Evolutionary conservation across 2,888 invertebrate species (phyloP).

Genomic region (Amphipyra tragopoginis): DNA sequence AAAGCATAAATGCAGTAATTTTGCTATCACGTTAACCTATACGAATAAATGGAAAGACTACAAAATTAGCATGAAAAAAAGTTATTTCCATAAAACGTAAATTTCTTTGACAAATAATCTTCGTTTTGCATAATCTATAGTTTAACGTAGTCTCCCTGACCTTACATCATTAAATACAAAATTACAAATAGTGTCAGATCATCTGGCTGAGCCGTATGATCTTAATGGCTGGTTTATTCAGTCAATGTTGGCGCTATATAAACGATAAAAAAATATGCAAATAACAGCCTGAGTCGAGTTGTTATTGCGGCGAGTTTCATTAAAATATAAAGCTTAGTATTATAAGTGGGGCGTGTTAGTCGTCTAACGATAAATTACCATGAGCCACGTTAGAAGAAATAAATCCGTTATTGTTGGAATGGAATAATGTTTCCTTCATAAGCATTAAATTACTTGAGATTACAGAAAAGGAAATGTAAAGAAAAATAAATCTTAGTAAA

Average conservation of each 20-base stretch:
- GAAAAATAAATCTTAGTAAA: constrained; percentile 2
- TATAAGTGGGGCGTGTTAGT: constrained; percentile 40
- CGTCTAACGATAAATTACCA: constrained; percentile 48
- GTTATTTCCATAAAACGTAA: background rate
- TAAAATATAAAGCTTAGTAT: constrained; percentile 50
- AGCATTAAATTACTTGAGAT: constrained; percentile 12
- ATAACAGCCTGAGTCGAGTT: constrained; percentile 30
- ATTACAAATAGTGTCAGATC: constrained; percentile 42
- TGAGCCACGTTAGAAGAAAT: constrained; percentile 39
- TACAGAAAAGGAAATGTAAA: constrained; percentile 4
- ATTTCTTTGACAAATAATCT: constrained; percentile 4
- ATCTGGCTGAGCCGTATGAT: constrained; percentile 34
- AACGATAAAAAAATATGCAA: constrained; percentile 59
- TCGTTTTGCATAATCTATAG: constrained; percentile 7
- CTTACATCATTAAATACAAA: constrained; percentile 46
- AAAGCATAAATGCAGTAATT: background rate
- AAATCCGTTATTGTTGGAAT: constrained; percentile 22
- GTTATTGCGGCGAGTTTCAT: constrained; percentile 46
- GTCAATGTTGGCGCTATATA: constrained; percentile 42
- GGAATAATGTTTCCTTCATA: constrained; percentile 16
- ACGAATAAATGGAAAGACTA: background rate
- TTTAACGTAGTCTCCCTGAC: constrained; percentile 27
- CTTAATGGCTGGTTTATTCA: constrained; percentile 45
- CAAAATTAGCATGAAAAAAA: background rate
- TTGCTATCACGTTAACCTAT: too few species aligned